These are phyloP conservation scores for Xyrauchen texanus DNA, from an alignment of 2,113 vertebrate species.

Conservation along the genomic window DNA sequence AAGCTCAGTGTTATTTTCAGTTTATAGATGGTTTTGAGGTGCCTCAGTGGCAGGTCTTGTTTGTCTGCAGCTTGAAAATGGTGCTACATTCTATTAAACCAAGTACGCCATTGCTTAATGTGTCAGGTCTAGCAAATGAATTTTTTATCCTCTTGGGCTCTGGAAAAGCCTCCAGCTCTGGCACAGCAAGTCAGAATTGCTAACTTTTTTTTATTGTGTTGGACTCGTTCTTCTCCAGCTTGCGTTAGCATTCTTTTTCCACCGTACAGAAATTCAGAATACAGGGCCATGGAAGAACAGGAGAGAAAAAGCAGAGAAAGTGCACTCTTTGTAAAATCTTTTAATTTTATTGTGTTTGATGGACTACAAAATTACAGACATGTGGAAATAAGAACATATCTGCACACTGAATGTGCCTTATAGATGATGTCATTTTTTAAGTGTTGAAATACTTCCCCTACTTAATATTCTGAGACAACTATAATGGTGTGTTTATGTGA, in stretches of 20 bases:
- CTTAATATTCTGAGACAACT: too few species aligned
- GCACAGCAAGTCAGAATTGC: conserved; percentile 6
- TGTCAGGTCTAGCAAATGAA: conserved; percentile 38
- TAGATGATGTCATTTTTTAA: too few species aligned
- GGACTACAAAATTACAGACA: background rate
- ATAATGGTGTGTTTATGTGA: too few species aligned
- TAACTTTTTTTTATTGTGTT: conserved; percentile 32
- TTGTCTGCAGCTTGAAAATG: conserved; percentile 44
- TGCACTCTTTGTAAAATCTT: background rate
- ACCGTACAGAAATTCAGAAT: background rate
- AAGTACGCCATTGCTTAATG: conserved; percentile 35
- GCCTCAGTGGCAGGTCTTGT: conserved; percentile 32
- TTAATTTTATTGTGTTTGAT: background rate
- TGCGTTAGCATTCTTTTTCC: background rate
- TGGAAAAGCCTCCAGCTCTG: conserved; percentile 9
- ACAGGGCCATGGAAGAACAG: background rate
- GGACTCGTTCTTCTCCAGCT: conserved; percentile 3
- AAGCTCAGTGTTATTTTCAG: conserved; percentile 22
- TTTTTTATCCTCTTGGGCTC: conserved; percentile 23
- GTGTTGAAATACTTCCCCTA: too few species aligned
- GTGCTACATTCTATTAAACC: conserved; percentile 37
- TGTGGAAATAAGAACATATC: too few species aligned
- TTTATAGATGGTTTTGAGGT: conserved; percentile 26
- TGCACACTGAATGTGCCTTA: too few species aligned
- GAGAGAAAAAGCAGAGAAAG: background rate